Percentiles rank a stretch among this genome's conserved stretches.
These are phyloP conservation scores for Griposia aprilina DNA, from an alignment of 2,888 invertebrate genomes.

Conservation along the genomic window DNA sequence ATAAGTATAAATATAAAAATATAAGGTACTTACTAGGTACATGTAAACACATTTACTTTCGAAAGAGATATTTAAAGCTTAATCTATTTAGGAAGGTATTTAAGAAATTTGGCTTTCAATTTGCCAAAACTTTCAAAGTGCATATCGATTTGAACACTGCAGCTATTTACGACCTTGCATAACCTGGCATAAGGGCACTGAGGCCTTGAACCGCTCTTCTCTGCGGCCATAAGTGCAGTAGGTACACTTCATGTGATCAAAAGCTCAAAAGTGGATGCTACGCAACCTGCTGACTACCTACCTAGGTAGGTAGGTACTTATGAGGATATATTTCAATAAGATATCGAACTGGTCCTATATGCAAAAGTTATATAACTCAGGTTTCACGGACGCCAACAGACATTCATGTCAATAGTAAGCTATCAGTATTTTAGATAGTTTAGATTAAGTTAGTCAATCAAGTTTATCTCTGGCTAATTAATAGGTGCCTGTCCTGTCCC, in stretches of 20 bases:
- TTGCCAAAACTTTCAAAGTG: neutral
- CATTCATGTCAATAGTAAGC: neutral
- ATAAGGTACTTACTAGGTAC: neutral
- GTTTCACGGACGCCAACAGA: neutral
- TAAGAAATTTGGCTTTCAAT: neutral
- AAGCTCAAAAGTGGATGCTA: neutral
- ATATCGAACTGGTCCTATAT: neutral
- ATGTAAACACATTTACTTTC: neutral
- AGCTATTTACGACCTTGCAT: neutral
- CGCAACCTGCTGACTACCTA: neutral
- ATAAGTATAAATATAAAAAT: neutral
- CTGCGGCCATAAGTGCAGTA: neutral
- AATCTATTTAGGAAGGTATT: neutral
- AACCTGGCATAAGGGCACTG: neutral
- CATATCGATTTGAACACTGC: neutral
- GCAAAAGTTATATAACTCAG: neutral
- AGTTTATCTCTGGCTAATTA: slow-evolving; percentile 18
- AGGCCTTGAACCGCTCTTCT: neutral
- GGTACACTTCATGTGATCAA: neutral
- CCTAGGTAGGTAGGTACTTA: neutral
- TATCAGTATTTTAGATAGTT: slow-evolving; percentile 9
- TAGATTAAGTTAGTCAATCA: neutral
- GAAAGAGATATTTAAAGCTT: too few relatives aligned
- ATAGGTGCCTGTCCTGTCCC: neutral
- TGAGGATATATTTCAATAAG: neutral